A percentile compares a stretch with the other conserved stretches of the same genome.
Evolutionary conservation across 2,113 vertebrate species (phyloP).

Genomic region (Corythornis vintsioides): DNA sequence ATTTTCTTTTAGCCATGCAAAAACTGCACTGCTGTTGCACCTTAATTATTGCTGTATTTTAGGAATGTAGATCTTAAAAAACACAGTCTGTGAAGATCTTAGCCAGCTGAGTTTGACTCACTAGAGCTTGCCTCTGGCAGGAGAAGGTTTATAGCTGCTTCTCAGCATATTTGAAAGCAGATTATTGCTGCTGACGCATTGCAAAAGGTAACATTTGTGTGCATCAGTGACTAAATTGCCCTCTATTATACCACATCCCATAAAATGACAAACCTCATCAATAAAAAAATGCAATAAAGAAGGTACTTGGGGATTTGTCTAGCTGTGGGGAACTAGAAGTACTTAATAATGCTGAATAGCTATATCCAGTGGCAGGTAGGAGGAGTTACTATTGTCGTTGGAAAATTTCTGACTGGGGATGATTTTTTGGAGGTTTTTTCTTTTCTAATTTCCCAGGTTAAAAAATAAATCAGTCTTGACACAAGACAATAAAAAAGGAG

Average conservation of each 20-base stretch:
- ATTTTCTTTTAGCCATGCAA: not conserved
- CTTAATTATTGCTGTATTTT: not conserved
- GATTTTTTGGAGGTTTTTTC: not conserved
- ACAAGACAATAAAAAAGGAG: not conserved
- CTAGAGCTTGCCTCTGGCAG: constrained; percentile 50
- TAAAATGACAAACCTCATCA: constrained; percentile 68
- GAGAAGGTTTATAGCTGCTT: constrained; percentile 54
- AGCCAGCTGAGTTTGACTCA: not conserved
- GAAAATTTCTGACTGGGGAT: not conserved
- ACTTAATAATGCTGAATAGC: constrained; percentile 22
- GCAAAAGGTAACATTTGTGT: constrained; percentile 65
- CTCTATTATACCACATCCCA: constrained; percentile 53
- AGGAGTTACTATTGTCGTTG: constrained; percentile 5
- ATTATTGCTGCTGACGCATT: constrained; percentile 60
- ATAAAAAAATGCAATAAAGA: constrained; percentile 52
- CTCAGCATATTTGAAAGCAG: constrained; percentile 46
- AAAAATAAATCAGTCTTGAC: not conserved
- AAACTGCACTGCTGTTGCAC: not conserved
- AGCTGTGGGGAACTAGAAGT: constrained; percentile 17
- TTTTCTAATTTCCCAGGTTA: not conserved
- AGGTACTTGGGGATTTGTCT: constrained; percentile 36
- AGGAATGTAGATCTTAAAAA: not conserved
- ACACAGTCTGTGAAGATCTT: not conserved
- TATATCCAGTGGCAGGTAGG: not conserved
- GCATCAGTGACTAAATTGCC: constrained; percentile 67